Conservation (phyloP, 2,888 invertebrate species). For the Eutolmus rufibarbis region DNA sequence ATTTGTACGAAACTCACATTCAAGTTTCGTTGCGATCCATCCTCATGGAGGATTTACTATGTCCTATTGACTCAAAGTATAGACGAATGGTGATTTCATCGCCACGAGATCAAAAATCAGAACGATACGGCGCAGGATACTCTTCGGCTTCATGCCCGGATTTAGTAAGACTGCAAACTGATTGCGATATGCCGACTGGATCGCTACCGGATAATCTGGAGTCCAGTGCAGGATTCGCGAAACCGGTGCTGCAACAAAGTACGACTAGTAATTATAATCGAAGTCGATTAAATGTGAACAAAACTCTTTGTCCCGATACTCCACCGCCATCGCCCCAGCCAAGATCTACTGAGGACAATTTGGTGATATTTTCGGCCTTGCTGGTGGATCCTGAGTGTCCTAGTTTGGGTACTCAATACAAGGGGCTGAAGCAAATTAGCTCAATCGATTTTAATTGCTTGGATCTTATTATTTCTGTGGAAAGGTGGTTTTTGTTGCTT, state of each 20-base stretch:
- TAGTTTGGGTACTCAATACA: constrained; percentile 70
- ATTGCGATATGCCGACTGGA: constrained; percentile 53
- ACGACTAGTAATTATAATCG: not conserved
- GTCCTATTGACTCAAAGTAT: constrained; percentile 79
- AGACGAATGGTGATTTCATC: constrained; percentile 82
- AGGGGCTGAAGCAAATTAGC: constrained; percentile 64
- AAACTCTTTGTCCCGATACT: constrained; percentile 61
- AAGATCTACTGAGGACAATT: constrained; percentile 67
- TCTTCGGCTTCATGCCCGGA: constrained; percentile 83
- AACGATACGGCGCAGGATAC: constrained; percentile 63
- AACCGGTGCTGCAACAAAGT: constrained; percentile 42
- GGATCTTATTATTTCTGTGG: constrained; percentile 88
- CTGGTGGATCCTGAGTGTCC: constrained; percentile 73
- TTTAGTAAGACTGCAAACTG: constrained; percentile 62
- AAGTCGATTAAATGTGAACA: constrained; percentile 45
- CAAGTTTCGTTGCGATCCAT: constrained; percentile 84
- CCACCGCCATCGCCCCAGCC: constrained; percentile 73
- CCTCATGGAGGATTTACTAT: constrained; percentile 88
- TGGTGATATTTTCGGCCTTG: constrained; percentile 76
- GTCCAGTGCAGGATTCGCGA: constrained; percentile 64
- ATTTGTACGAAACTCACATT: constrained; percentile 74
- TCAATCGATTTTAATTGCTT: constrained; percentile 88
- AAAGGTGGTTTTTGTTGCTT: constrained; percentile 93
- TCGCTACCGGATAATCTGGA: constrained; percentile 71
- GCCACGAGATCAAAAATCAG: constrained; percentile 47